Evolutionary conservation across 1,140 invertebrate species (phyloP).

Genomic region (Zelostemma sp.): DNA sequence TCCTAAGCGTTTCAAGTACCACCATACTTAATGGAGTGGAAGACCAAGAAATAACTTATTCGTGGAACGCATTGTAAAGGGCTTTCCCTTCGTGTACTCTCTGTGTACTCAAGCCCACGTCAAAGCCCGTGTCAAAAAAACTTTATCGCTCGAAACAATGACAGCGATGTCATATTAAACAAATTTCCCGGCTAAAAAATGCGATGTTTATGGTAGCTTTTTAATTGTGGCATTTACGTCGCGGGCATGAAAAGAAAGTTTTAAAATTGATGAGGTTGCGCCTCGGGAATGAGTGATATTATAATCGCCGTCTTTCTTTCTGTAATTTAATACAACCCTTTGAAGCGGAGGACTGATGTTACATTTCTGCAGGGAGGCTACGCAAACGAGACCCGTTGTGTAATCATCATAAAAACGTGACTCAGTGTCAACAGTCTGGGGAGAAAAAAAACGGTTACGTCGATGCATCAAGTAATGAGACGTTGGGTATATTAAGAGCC

Average conservation of each 20-base stretch:
- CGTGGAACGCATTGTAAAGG: background rate
- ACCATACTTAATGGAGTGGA: slow-evolving; percentile 35
- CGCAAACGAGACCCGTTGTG: slow-evolving; percentile 1
- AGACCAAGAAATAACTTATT: slow-evolving; percentile 33
- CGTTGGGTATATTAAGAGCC: background rate
- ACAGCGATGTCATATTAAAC: too few species aligned
- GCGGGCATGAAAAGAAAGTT: too few species aligned
- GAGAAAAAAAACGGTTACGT: background rate
- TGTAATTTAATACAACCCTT: background rate
- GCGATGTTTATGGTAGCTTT: too few species aligned
- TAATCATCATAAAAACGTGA: slow-evolving; percentile 8
- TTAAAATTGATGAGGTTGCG: background rate
- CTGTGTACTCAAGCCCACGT: slow-evolving; percentile 1
- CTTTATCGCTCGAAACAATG: too few species aligned
- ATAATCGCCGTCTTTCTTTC: background rate
- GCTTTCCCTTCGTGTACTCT: slow-evolving; percentile 11
- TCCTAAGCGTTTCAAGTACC: slow-evolving; percentile 22
- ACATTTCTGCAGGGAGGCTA: background rate
- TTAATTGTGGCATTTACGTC: too few species aligned
- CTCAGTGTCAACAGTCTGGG: background rate
- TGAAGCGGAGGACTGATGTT: background rate
- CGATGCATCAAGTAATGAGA: background rate
- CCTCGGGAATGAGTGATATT: background rate
- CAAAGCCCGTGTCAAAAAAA: slow-evolving; percentile 1
- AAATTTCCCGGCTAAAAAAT: too few species aligned